Percentiles rank a stretch among this genome's conserved stretches.
phyloP scores from a whole-genome alignment of 2,113 vertebrate genomes.

The Sylvicapra grimmia region DNA sequence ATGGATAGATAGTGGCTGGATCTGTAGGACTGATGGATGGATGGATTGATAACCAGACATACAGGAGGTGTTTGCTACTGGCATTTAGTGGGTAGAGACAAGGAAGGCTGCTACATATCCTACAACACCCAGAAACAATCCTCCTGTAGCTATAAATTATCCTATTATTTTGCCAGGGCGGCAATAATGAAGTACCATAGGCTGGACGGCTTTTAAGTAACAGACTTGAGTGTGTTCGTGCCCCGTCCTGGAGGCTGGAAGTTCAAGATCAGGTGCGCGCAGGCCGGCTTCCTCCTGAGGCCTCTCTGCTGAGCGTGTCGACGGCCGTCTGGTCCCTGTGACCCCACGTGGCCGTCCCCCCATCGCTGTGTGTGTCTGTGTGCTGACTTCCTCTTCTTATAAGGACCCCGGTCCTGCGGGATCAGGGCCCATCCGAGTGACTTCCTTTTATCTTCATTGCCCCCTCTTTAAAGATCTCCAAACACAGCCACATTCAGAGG shows the following conservation, averaged over 20 bases:
- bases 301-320: accelerated
- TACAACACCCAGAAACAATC: not conserved
- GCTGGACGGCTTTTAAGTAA: not conserved
- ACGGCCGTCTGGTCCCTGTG: not conserved
- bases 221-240: not conserved
- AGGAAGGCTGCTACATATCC: too few relatives aligned
- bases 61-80: not conserved
- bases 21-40: not conserved
- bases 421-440: not conserved
- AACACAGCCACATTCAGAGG: not conserved
- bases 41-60: not conserved
- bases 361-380: too few relatives aligned
- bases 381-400: not conserved
- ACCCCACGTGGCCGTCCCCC: accelerated
- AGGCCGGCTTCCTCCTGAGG: not conserved
- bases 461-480: not conserved
- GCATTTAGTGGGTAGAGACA: not conserved
- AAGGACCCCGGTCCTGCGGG: not conserved
- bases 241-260: too few relatives aligned
- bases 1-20: not conserved
- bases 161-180: not conserved
- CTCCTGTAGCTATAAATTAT: not conserved
- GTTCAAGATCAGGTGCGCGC: too few relatives aligned
- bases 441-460: not conserved
- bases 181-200: not conserved